phyloP scores from a whole-genome alignment of 2,113 vertebrate genomes.

The Calidris pugnax region DNA sequence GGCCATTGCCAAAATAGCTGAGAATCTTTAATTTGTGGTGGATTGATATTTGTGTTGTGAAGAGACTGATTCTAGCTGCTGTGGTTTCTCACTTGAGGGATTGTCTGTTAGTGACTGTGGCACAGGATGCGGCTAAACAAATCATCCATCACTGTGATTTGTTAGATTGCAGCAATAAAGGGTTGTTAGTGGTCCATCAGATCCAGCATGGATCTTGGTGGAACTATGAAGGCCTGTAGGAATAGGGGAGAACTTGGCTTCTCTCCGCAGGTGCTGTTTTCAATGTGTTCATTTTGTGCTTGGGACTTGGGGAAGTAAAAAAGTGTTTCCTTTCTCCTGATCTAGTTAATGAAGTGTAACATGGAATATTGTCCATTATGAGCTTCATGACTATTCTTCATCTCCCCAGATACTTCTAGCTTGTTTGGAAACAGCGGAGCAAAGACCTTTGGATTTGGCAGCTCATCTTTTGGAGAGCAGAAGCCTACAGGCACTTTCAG shows the following conservation, averaged over 20 bases:
- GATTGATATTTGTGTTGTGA: background rate
- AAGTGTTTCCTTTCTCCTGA: background rate
- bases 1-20: background rate
- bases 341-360: background rate
- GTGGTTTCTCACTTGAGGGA: background rate
- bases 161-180: background rate
- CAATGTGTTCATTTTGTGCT: background rate
- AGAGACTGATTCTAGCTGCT: background rate
- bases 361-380: background rate
- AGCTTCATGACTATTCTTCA: background rate
- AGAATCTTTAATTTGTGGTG: background rate
- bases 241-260: background rate
- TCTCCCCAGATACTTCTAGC: slow-evolving; percentile 76
- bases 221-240: background rate
- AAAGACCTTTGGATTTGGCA: slow-evolving; percentile 86
- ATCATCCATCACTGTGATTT: background rate
- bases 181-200: background rate
- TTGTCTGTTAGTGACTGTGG: background rate
- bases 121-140: background rate
- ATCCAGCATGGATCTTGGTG: background rate
- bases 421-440: slow-evolving; percentile 92
- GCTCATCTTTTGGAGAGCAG: slow-evolving; percentile 88
- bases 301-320: background rate
- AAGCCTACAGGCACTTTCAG: slow-evolving; percentile 90
- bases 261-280: background rate